Base-by-base conservation (phyloP, 1,140 invertebrate genomes). In the Uloborus diversus region DNA sequence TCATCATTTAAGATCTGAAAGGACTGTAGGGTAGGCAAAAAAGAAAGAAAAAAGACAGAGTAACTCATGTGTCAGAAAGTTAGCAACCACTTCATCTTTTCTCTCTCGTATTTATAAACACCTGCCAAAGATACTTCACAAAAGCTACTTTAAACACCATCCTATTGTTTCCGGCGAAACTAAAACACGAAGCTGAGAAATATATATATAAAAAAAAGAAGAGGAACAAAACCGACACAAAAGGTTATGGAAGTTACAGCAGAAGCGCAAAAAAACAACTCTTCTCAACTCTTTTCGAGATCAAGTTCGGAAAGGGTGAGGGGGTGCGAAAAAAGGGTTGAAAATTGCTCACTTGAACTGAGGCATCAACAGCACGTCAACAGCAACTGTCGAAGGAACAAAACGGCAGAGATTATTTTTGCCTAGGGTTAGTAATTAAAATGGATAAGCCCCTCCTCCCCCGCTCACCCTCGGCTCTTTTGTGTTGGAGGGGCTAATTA, bases 351-450 rank as follows among this genome's bases (percentile, higher is more conserved):
- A 78, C 61, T 78, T 78, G 30, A 57, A 23, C 49, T 47, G 23
- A 51, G 70, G 57, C 70, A 62, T 73, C 70, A 59, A 27, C 57
- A 33, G 59, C 57, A n/a, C 73, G 62, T 78, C 73, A 78, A 57
- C 62, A 28, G 73, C 73, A 78, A 78, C 61, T 78, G 73, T 65
- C 73, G 73, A 33, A 56, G 20, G 73, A 78, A 78, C 73, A 78
- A 78, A 78, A 78, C 62, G 56, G 23, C 37, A 53, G 33, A 78
- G 73, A 78, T 78, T 78, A 78, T 78, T 78, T 78, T 78, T 66
- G 73, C 73, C 73, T 14, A 66, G 73, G 73, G 73, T 78, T 78
- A 78, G 73, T 78, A 78, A 78, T 78, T 78, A 78, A 78, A 78
- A 78, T 78, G 73, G 62, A 78, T 78, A 78, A 66, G 73, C 71